These are phyloP conservation scores for Orientallactaga sibirica DNA, from an alignment of 2,797 vertebrate genomes.

Conservation along the genomic window DNA sequence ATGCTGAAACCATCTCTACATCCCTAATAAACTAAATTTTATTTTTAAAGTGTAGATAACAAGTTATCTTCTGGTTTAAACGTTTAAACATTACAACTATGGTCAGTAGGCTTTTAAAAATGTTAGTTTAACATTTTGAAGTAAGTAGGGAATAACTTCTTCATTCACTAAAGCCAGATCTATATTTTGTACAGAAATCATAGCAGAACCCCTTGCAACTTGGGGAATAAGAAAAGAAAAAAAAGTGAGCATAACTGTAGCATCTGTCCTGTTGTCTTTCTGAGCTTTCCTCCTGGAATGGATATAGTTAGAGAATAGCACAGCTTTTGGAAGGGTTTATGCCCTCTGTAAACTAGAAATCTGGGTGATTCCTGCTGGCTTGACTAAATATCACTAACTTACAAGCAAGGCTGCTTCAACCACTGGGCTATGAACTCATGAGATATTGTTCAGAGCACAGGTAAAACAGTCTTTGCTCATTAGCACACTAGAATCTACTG, in stretches of 20 bases:
- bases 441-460: neutral
- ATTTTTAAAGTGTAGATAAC: neutral
- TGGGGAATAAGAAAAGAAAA: neutral
- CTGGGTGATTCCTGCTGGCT: neutral
- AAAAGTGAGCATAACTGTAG: neutral
- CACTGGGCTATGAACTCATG: neutral
- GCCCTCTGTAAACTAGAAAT: neutral
- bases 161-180: neutral
- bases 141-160: neutral
- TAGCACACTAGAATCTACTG: neutral
- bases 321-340: neutral
- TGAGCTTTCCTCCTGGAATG: neutral
- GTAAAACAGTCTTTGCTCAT: neutral
- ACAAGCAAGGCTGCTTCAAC: neutral
- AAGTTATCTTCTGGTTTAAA: neutral
- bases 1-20: too few relatives aligned
- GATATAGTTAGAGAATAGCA: neutral
- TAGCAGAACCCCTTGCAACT: neutral
- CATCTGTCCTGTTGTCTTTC: neutral
- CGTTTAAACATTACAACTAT: neutral
- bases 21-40: neutral
- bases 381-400: constrained; percentile 18
- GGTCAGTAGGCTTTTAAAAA: neutral
- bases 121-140: neutral
- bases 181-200: constrained; percentile 28